Evolutionary conservation across 2,888 invertebrate species (phyloP), one percentile per base, ranked within the genome.

Genomic region (Megalurothrips usitatus): DNA sequence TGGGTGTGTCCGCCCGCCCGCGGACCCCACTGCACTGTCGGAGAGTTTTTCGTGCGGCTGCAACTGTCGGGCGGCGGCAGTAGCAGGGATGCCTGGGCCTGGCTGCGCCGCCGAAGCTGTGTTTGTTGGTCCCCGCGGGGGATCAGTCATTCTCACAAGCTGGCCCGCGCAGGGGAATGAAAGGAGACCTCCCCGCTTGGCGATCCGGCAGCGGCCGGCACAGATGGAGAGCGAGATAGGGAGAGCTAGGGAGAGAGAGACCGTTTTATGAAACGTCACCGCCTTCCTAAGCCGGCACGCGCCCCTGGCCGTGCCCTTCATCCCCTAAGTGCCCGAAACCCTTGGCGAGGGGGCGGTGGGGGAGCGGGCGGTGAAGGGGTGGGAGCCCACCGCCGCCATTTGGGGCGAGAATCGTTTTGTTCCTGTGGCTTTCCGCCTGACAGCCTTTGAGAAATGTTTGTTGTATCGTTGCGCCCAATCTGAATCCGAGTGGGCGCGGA

Each of bases 381-480:
- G 34, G 34, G n/a, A n/a, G n/a, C n/a, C n/a, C 58, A 58, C 11
- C 58, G 58, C 14, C 34, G 6, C 34, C 14, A 58, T 14, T 58
- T 19, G 58, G 17, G 58, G 58, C 58, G 58, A 58, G 58, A 58
- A 58, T 58, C 58, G 58, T 58, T 58, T 58, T 58, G 58, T 58
- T 58, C 34, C 34, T 58, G 58, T 14, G 58, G 58, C 14, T 58
- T 58, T 17, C 58, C 58, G 58, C 14, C 58, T 58, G 58, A 58
- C 58, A 58, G 58, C 58, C 58, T 58, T 14, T 58, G 58, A 58
- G 58, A 58, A 58, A 58, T 58, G 58, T 58, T 58, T 4, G 14
- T 58, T 58, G 58, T 58, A 58, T 58, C 58, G 17, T 58, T 58
- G 58, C 58, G 19, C 58, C 58, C 58, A 58, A 58, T 58, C 58